Evolutionary conservation across 2,888 invertebrate genomes (phyloP).

Genomic region (Tiliacea citrago): DNA sequence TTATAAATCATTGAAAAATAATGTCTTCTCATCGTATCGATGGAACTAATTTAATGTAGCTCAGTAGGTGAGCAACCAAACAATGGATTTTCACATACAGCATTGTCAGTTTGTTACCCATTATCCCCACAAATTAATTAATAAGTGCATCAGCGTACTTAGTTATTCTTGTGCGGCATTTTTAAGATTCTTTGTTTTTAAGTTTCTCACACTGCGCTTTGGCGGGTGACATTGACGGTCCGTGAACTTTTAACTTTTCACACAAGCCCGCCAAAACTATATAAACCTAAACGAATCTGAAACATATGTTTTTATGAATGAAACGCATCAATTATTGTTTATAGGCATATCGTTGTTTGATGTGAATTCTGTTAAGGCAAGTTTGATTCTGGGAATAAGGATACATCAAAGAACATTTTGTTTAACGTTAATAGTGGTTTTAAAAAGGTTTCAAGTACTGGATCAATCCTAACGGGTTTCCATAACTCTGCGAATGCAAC

Average conservation of each 20-base stretch:
- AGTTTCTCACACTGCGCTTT: neutral
- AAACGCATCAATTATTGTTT: constrained; percentile 60
- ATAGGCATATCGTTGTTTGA: constrained; percentile 51
- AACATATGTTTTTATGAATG: constrained; percentile 61
- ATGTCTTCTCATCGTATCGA: neutral
- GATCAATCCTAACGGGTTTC: constrained; percentile 62
- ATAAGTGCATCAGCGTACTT: neutral
- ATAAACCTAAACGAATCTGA: constrained; percentile 46
- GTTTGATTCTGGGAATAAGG: constrained; percentile 52
- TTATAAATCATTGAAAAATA: neutral
- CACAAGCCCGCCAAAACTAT: constrained; percentile 39
- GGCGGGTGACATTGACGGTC: constrained; percentile 46
- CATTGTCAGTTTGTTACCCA: neutral
- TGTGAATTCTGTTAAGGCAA: constrained; percentile 42
- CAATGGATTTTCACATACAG: neutral
- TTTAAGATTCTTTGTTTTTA: too few relatives aligned
- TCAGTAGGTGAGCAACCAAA: neutral
- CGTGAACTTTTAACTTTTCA: constrained; percentile 51
- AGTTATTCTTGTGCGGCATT: neutral
- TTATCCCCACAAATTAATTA: neutral
- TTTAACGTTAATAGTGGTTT: constrained; percentile 31
- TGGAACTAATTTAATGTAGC: neutral
- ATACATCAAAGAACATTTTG: constrained; percentile 60
- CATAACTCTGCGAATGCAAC: constrained; percentile 43
- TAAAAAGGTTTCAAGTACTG: constrained; percentile 42